Base-by-base conservation (phyloP, 2,888 invertebrate species). In the Chloromyia formosa region DNA sequence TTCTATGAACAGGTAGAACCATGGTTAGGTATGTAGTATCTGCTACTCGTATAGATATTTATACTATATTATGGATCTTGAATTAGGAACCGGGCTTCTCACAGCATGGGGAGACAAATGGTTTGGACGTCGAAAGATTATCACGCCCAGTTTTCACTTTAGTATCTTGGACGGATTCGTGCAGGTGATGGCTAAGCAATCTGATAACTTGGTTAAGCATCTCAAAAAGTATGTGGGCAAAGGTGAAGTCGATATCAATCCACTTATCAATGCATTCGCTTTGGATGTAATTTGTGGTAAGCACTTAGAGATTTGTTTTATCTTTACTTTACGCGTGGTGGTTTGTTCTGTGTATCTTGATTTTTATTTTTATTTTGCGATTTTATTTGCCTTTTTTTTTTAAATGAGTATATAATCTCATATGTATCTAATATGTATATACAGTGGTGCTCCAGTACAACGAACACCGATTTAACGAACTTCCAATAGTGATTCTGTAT, bases 91-190 rank as follows among this genome's bases (percentile, higher is more conserved):
- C n/a, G 73, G 73, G 3, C 73, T 73, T 45, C 23, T 73, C 16
- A 53, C 60, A 1, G 53, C 62, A 72, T 42, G 74, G 84, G 86
- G 86, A 14, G 78, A 81, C 45, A 83, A 83, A 78, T 86, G 86
- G 86, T 79, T 81, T 40, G 80, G 81, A 0, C 83, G 84, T 68
- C 80, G 86, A 49, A 85, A 84, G 80, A 78, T 86, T 71, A 84
- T 86, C 18, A 86, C 84, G 0, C 85, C 86, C 2, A 83, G 85
- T 2, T 86, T 86, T 78, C 86, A 86, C 77, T 82, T 84, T 76
- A 82, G 82, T 66, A 81, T 85, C 20, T 78, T 86, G 12, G 83
- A 85, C 49, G 82, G 83, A 1, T 86, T 85, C 78, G 78, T 82
- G 1, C 80, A 81, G 1, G 79, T 83, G 1, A 84, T 86, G 79